Evolutionary conservation across 92 coral and sea anemone species (phyloP).

Genomic region (Epizoanthus scotinus): DNA sequence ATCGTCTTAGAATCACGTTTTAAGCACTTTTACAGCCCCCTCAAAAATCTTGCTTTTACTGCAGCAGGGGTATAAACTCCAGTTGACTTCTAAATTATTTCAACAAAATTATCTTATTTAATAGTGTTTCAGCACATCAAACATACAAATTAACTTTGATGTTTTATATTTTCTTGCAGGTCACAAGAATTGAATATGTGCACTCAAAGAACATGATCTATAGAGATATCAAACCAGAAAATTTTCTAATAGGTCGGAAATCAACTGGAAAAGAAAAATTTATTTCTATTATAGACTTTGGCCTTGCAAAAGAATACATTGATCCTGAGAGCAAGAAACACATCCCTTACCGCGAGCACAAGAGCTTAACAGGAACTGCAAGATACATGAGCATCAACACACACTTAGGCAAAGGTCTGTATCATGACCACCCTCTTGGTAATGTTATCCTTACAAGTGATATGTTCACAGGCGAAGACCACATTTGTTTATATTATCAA

Average conservation of each 20-base stretch:
- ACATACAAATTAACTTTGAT: too few species aligned
- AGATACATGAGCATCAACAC: conserved; percentile 99
- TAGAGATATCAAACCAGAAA: conserved; percentile 98
- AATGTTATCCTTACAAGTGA: too few species aligned
- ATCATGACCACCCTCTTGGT: too few species aligned
- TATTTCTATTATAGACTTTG: conserved; percentile 99
- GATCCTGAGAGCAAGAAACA: conserved; percentile 99
- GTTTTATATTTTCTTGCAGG: conserved; percentile 46
- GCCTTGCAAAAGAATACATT: conserved; percentile 98
- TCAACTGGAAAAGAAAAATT: conserved; percentile 92
- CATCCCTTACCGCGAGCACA: conserved; percentile 97
- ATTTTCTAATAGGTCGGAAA: conserved; percentile 96
- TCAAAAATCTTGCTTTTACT: too few species aligned
- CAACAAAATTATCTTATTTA: too few species aligned
- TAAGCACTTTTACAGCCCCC: too few species aligned
- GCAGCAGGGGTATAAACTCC: too few species aligned
- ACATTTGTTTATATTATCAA: too few species aligned
- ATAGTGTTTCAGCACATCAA: too few species aligned
- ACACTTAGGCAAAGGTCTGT: conserved; percentile 95
- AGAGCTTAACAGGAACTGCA: conserved; percentile 99
- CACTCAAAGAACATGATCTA: conserved; percentile 99
- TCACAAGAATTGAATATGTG: conserved; percentile 93
- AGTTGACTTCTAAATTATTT: too few species aligned
- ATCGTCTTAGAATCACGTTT: too few species aligned
- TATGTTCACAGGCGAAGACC: too few species aligned